phyloP scores from a whole-genome alignment of 2,797 vertebrate species.

The Loris lydekkerianus region DNA sequence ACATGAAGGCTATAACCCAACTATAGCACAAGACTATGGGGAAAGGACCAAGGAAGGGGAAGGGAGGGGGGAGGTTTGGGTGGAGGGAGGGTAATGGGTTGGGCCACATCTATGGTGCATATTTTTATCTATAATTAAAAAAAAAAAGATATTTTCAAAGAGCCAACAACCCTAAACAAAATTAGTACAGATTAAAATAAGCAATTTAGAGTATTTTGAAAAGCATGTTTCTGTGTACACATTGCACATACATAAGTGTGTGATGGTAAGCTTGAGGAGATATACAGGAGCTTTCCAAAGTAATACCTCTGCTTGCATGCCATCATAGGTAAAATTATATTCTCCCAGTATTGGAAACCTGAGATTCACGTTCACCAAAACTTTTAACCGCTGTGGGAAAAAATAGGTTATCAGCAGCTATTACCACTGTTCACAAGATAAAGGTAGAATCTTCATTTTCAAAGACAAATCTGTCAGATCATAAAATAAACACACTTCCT shows the following conservation, averaged over 20 bases:
- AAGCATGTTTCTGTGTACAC: neutral
- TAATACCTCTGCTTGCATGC: neutral
- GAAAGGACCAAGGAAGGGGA: no score
- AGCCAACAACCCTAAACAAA: constrained; percentile 1
- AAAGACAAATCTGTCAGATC: neutral
- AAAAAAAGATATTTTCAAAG: constrained; percentile 18
- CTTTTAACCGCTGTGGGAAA: neutral
- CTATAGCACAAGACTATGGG: no score
- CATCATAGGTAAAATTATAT: neutral
- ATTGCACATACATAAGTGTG: neutral
- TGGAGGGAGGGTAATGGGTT: no score
- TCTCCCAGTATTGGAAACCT: neutral
- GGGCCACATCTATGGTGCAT: no score
- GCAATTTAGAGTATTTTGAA: neutral
- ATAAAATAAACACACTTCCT: neutral
- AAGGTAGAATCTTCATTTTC: constrained; percentile 3
- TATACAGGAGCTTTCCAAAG: neutral
- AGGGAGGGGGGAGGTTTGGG: no score
- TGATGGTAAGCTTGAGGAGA: neutral
- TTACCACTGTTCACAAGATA: neutral
- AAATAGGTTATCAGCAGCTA: neutral
- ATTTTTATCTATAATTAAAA: no score
- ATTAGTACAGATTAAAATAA: neutral
- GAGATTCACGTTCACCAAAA: neutral
- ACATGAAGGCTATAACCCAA: no score